Evolutionary conservation across 2,888 invertebrate species (phyloP), one percentile per base, ranked within the genome.

Genomic region (Polymixis lichenea): DNA sequence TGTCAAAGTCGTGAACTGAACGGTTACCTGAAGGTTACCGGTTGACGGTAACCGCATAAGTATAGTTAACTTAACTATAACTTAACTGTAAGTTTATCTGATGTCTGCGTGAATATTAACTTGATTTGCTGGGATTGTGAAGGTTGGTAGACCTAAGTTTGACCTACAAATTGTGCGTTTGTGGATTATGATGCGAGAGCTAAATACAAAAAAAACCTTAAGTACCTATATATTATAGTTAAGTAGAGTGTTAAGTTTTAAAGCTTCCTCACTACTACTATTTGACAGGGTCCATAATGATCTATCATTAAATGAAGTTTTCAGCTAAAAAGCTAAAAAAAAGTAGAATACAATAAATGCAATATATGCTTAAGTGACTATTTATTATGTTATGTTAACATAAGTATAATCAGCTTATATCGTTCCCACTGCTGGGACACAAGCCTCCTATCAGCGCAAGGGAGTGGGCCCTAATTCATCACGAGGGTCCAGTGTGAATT

Each of bases 1-100:
- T 88, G 90, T 85, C 90, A 87, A 70, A 90, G 72, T 90, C 90
- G 90, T 90, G 90, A 74, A 81, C 76, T 53, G 68, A 77, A 71
- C 80, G 73, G 78, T 77, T 70, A 69, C 32, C 49, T 72, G 84
- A 82, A 86, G 85, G 87, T 72, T 82, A 65, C 62, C 67, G 32
- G 82, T 60, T 82, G 82, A 51, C 72, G 72, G 66, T 75, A 82
- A 85, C 83, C 85, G 80, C 84, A 76, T 73, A 82, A 70, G 38
- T 79, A 80, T 73, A 76, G 80, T 67, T 80, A 75, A 80, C 56
- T 80, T 67, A 66, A 67, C 49, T 75, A 77, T 77, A 77, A 78
- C 15, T 77, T 70, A 61, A 77, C 62, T 70, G 65, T 28, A 22
- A 38, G 77, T 66, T 75, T 85, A 77, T 74, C 73, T 85, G 78